These are phyloP conservation scores for Sepioteuthis lessoniana DNA, from an alignment of 2,888 invertebrate genomes.

Conservation along the genomic window DNA sequence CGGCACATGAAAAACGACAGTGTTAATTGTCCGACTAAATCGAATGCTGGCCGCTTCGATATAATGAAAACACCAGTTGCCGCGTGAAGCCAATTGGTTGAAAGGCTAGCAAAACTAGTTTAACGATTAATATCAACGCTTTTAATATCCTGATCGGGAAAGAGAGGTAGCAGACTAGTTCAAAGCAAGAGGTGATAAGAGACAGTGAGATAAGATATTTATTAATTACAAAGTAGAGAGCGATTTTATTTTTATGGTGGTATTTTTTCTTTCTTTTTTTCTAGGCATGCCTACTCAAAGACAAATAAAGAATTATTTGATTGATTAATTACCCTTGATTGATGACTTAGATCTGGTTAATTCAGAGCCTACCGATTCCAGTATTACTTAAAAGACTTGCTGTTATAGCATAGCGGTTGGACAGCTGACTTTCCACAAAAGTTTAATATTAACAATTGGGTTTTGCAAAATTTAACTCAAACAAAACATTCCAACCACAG, in stretches of 20 bases:
- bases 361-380: not conserved
- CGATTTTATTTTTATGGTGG: not conserved
- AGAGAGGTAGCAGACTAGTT: not conserved
- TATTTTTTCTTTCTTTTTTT: not conserved
- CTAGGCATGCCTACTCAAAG: not conserved
- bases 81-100: not conserved
- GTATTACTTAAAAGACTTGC: not conserved
- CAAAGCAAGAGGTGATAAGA: not conserved
- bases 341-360: not conserved
- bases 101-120: constrained; percentile 33
- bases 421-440: too few species aligned
- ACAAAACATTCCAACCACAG: too few species aligned
- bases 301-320: not conserved
- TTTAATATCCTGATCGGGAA: not conserved
- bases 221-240: not conserved
- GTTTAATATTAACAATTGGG: too few species aligned
- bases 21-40: constrained; percentile 1
- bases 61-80: not conserved
- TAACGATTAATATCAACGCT: not conserved
- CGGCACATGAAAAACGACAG: not conserved
- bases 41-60: not conserved
- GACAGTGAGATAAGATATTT: not conserved
- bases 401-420: not conserved
- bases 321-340: not conserved
- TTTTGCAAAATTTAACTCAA: too few species aligned